These are phyloP conservation scores for Syritta pipiens DNA, from an alignment of 2,888 invertebrate genomes.

Conservation along the genomic window DNA sequence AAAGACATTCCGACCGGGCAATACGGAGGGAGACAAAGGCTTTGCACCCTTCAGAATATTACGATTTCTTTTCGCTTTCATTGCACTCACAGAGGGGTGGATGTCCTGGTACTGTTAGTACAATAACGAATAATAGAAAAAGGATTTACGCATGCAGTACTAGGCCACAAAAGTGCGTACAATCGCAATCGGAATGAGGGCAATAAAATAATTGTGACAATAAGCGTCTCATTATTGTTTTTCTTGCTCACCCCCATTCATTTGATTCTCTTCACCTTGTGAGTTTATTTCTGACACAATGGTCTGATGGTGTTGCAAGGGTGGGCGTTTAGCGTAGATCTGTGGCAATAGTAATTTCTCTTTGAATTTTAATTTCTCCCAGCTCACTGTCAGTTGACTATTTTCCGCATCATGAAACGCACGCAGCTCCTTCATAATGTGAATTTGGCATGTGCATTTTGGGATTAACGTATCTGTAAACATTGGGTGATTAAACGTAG, in stretches of 20 bases:
- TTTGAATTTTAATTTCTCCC: constrained; percentile 40
- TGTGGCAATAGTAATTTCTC: constrained; percentile 44
- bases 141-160: constrained; percentile 66
- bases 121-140: constrained; percentile 59
- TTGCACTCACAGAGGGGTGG: constrained; percentile 42
- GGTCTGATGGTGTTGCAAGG: constrained; percentile 49
- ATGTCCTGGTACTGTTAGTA: constrained; percentile 47
- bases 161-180: constrained; percentile 66
- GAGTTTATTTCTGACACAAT: constrained; percentile 40
- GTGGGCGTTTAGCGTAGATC: constrained; percentile 40
- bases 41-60: constrained; percentile 54
- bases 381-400: constrained; percentile 21
- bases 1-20: constrained; percentile 40
- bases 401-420: constrained; percentile 58
- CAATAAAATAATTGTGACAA: constrained; percentile 79
- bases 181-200: constrained; percentile 69
- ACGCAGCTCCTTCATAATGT: constrained; percentile 32
- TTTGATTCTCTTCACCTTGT: constrained; percentile 53
- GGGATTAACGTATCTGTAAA: constrained; percentile 49
- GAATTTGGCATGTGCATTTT: constrained; percentile 62
- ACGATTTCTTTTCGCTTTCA: constrained; percentile 24
- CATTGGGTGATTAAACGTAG: constrained; percentile 21
- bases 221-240: constrained; percentile 79
- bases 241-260: constrained; percentile 44
- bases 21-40: constrained; percentile 50